Conservation (phyloP, 2,797 vertebrate species). For the Syngnathus rostellatus region DNA sequence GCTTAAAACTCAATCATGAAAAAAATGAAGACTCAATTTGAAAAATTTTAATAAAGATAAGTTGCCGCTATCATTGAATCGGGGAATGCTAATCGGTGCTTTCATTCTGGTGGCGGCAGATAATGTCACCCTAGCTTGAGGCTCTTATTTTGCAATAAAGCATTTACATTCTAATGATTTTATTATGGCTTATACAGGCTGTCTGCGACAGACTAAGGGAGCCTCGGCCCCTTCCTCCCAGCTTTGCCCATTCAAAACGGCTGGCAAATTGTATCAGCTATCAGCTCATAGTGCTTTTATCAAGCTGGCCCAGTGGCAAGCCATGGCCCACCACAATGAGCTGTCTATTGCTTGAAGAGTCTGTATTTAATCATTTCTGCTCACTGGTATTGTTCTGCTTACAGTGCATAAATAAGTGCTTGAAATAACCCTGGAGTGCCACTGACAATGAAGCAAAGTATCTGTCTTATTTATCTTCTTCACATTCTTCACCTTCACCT, state of each 20-base stretch:
- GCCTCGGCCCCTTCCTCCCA: slow-evolving; percentile 67
- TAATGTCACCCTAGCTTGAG: slow-evolving; percentile 95
- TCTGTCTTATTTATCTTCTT: slow-evolving; percentile 92
- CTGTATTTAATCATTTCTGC: slow-evolving; percentile 97
- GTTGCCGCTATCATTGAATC: slow-evolving; percentile 97
- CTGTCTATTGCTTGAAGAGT: slow-evolving; percentile 88
- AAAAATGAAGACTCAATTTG: slow-evolving; percentile 99
- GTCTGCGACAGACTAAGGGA: slow-evolving; percentile 83
- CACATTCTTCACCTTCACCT: slow-evolving; percentile 72
- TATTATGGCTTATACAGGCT: slow-evolving; percentile 97
- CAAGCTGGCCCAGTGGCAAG: slow-evolving; percentile 93
- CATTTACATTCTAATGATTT: slow-evolving; percentile 99
- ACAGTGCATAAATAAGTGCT: slow-evolving; percentile 98
- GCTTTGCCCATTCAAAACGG: slow-evolving; percentile 73
- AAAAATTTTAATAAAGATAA: slow-evolving; percentile 99
- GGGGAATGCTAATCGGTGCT: slow-evolving; percentile 97
- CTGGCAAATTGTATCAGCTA: slow-evolving; percentile 98
- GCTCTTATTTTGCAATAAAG: slow-evolving; percentile 99
- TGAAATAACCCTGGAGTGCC: slow-evolving; percentile 91
- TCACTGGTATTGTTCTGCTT: slow-evolving; percentile 96
- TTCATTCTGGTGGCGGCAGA: slow-evolving; percentile 85
- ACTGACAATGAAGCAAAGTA: slow-evolving; percentile 96
- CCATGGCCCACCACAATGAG: slow-evolving; percentile 88
- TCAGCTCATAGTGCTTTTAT: slow-evolving; percentile 99
- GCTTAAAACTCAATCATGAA: slow-evolving; percentile 99